Percentiles rank a stretch among this genome's conserved stretches.
Evolutionary conservation across 35 echinoderm and acorn worm species (phyloP).

Genomic region (Holothuria glaberrima): DNA sequence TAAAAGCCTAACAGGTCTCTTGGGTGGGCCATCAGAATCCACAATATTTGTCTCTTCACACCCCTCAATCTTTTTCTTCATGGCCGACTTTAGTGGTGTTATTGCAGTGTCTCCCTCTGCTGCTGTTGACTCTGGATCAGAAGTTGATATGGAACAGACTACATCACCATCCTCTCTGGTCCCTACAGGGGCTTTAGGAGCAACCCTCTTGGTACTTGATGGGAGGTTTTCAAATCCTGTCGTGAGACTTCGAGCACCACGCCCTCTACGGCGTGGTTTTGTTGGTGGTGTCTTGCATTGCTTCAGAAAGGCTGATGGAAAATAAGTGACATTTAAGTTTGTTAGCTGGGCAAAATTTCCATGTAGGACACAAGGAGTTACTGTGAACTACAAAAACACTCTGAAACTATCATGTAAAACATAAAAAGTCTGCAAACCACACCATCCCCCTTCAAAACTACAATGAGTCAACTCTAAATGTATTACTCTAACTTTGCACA

Average conservation of each 20-base stretch:
- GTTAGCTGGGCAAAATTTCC: no score
- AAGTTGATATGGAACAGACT: background rate
- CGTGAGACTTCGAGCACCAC: constrained; percentile 34
- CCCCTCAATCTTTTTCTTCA: constrained; percentile 21
- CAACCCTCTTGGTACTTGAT: constrained; percentile 40
- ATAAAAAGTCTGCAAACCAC: no score
- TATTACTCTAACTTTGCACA: background rate
- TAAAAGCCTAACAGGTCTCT: constrained; percentile 31
- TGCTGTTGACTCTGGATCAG: constrained; percentile 7
- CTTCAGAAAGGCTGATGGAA: constrained; percentile 10
- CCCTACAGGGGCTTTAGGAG: constrained; percentile 17
- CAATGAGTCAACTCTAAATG: no score
- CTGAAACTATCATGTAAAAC: no score
- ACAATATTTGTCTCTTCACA: background rate
- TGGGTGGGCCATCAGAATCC: constrained; percentile 19
- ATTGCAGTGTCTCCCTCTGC: background rate
- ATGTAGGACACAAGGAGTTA: no score
- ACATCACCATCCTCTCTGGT: background rate
- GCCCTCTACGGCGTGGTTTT: constrained; percentile 12
- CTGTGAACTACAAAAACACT: no score
- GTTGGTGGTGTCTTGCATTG: constrained; percentile 43
- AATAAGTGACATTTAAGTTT: background rate
- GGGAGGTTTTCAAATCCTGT: constrained; percentile 54
- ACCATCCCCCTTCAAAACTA: no score
- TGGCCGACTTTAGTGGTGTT: constrained; percentile 33